phyloP scores from a whole-genome alignment of 2,888 invertebrate species.

The Platynereis dumerilii region DNA sequence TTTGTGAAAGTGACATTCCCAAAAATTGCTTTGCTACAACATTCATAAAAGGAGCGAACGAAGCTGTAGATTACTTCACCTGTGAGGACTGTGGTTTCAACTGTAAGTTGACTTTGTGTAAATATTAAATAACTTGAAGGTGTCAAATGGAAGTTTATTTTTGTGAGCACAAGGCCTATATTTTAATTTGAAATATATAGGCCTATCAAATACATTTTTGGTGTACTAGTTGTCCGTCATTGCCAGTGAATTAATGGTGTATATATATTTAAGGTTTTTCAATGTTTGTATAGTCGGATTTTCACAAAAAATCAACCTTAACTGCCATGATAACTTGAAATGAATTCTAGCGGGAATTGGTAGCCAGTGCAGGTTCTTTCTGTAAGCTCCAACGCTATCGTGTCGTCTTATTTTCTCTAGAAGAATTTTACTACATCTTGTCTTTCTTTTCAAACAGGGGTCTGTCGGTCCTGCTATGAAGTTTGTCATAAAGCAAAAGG shows the following conservation, averaged over 20 bases:
- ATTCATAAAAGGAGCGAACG: conserved; percentile 40
- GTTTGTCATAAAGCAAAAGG: conserved; percentile 49
- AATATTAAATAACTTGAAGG: not conserved
- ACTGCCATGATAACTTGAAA: too few species aligned
- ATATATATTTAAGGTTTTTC: too few species aligned
- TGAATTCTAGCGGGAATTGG: too few species aligned
- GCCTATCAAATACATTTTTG: too few species aligned
- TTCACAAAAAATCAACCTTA: too few species aligned
- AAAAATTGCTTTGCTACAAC: conserved; percentile 49
- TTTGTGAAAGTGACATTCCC: conserved; percentile 52
- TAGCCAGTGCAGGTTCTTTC: too few species aligned
- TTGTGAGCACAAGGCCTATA: not conserved
- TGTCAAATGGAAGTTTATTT: not conserved
- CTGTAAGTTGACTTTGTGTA: conserved; percentile 42
- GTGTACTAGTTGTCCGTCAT: too few species aligned
- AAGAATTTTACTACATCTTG: too few species aligned
- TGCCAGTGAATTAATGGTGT: too few species aligned
- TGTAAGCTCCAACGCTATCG: too few species aligned
- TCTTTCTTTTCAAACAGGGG: conserved; percentile 39
- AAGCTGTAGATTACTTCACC: conserved; percentile 53
- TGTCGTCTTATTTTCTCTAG: too few species aligned
- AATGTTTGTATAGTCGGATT: too few species aligned
- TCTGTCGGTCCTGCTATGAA: conserved; percentile 51
- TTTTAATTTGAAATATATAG: not conserved
- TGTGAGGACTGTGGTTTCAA: conserved; percentile 52